phyloP scores from a whole-genome alignment of 53 echinoderm and acorn worm genomes.

The Henricia sp. region DNA sequence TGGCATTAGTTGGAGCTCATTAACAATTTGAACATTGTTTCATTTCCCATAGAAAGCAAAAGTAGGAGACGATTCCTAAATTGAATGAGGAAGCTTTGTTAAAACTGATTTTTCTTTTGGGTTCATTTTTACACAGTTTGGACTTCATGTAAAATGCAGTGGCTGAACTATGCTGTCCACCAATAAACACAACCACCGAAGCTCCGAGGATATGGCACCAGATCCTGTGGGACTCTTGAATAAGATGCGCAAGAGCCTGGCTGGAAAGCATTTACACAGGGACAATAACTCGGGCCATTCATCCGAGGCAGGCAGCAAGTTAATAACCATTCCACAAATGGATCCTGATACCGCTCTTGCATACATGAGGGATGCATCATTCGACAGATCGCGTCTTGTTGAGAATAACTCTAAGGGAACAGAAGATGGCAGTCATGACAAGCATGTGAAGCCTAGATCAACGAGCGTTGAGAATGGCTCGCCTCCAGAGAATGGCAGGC shows the following conservation, averaged over 20 bases:
- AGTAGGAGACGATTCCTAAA: too few species aligned
- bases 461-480: not conserved
- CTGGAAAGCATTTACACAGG: constrained; percentile 20
- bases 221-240: constrained; percentile 21
- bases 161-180: constrained; percentile 49
- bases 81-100: not conserved
- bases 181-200: constrained; percentile 24
- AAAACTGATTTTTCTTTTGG: not conserved
- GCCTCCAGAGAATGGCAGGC: not conserved
- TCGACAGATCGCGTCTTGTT: not conserved
- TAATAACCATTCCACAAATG: constrained; percentile 20
- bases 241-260: constrained; percentile 37
- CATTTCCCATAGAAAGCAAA: too few species aligned
- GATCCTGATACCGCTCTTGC: constrained; percentile 14
- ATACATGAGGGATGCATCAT: constrained; percentile 3
- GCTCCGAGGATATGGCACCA: constrained; percentile 41
- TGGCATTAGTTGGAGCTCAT: too few species aligned
- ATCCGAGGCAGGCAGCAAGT: not conserved
- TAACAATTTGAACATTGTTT: too few species aligned
- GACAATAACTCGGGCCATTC: not conserved
- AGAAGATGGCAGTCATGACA: too few species aligned
- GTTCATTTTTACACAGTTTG: constrained; percentile 13
- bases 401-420: not conserved
- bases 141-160: not conserved
- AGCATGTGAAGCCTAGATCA: not conserved